phyloP scores from a whole-genome alignment of 2,113 vertebrate genomes.

The Rhizomys pruinosus region DNA sequence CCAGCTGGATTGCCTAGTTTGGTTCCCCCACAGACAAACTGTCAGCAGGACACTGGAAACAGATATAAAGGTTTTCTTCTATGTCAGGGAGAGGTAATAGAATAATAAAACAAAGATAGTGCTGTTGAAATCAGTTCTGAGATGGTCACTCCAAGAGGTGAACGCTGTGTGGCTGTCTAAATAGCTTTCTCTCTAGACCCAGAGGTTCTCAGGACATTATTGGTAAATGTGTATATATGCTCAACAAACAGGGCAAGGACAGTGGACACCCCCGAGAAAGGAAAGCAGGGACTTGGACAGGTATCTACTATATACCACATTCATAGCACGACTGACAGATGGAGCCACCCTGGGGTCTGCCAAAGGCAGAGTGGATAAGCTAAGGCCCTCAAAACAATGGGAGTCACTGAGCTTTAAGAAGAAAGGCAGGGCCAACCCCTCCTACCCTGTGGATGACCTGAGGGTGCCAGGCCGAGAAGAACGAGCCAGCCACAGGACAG shows the following conservation, averaged over 20 bases:
- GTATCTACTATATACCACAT: fast-evolving
- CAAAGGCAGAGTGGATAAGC: fast-evolving
- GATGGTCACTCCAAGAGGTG: background rate
- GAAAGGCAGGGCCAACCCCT: background rate
- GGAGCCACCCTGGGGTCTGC: fast-evolving
- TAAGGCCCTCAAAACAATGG: background rate
- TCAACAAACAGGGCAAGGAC: background rate
- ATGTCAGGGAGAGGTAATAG: background rate
- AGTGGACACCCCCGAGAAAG: background rate
- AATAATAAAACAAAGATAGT: background rate
- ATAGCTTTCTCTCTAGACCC: background rate
- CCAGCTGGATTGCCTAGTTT: background rate
- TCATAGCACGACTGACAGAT: background rate
- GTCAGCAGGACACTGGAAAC: background rate
- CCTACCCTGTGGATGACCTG: fast-evolving
- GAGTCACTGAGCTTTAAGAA: background rate
- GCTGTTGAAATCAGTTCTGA: background rate
- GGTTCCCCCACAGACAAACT: background rate
- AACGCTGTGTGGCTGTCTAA: background rate
- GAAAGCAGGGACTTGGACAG: background rate
- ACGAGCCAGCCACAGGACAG: background rate
- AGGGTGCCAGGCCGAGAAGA: background rate
- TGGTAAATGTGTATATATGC: background rate
- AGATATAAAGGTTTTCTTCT: background rate
- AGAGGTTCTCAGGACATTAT: background rate